phyloP scores from a whole-genome alignment of 2,113 vertebrate species.

The Arenaria interpres region DNA sequence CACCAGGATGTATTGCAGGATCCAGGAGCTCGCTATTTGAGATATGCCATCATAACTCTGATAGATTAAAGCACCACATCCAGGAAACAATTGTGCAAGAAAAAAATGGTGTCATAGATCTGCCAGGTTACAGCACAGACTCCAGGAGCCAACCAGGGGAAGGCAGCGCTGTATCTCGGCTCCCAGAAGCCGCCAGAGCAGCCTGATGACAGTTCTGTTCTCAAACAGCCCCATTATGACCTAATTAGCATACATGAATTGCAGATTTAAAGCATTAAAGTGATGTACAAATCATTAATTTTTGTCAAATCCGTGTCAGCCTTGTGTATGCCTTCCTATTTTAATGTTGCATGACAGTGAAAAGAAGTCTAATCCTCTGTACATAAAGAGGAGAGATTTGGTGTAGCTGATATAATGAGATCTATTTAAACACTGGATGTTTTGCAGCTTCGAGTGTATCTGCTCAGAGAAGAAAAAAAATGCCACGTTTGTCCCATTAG shows the following conservation, averaged over 20 bases:
- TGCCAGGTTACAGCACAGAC: slow-evolving; percentile 70
- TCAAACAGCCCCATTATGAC: slow-evolving; percentile 81
- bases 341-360: slow-evolving; percentile 84
- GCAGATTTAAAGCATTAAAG: slow-evolving; percentile 84
- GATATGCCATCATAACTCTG: slow-evolving; percentile 78
- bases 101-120: slow-evolving; percentile 70
- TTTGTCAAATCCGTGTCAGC: slow-evolving; percentile 84
- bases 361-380: slow-evolving; percentile 77
- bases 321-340: slow-evolving; percentile 79
- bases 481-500: slow-evolving; percentile 72
- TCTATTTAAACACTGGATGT: slow-evolving; percentile 75
- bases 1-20: slow-evolving; percentile 67
- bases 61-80: slow-evolving; percentile 78
- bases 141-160: slow-evolving; percentile 66
- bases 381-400: slow-evolving; percentile 76
- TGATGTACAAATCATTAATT: slow-evolving; percentile 87
- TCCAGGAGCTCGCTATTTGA: slow-evolving; percentile 77
- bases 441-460: slow-evolving; percentile 74
- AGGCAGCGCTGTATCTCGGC: slow-evolving; percentile 61
- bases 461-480: slow-evolving; percentile 40
- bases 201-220: slow-evolving; percentile 82
- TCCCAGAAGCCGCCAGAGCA: slow-evolving; percentile 76
- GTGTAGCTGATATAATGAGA: slow-evolving; percentile 77
- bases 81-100: slow-evolving; percentile 75
- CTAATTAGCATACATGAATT: slow-evolving; percentile 87